Percentiles rank a stretch among this genome's conserved stretches.
Conservation (phyloP, 2,113 vertebrate species). For the Brachyhypopomus occidentalis region DNA sequence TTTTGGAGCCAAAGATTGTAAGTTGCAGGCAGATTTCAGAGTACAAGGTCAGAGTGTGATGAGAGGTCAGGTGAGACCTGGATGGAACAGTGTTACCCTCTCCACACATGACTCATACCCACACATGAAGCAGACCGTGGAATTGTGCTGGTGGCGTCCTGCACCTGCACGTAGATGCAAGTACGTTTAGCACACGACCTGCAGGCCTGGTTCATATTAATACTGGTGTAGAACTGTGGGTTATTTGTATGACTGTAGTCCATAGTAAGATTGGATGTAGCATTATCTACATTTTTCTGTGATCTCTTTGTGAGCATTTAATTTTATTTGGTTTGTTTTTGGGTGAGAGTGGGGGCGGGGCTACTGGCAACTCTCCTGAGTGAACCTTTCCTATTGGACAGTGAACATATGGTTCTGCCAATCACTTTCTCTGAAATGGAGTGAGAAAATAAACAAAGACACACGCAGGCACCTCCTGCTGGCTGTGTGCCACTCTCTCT, state of each 20-base stretch:
- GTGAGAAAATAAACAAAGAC: constrained; percentile 74
- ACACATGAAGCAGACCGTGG: too few relatives aligned
- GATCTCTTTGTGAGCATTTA: constrained; percentile 2
- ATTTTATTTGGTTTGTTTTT: not conserved
- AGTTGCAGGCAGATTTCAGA: too few relatives aligned
- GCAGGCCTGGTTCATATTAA: too few relatives aligned
- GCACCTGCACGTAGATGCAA: too few relatives aligned
- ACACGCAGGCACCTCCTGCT: constrained; percentile 67
- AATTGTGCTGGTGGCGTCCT: too few relatives aligned
- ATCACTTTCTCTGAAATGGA: constrained; percentile 60
- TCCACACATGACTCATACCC: too few relatives aligned
- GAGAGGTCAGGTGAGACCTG: too few relatives aligned
- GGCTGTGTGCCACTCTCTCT: constrained; percentile 64
- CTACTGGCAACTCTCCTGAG: constrained; percentile 60
- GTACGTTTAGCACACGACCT: too few relatives aligned
- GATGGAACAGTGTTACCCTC: too few relatives aligned
- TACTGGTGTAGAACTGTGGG: too few relatives aligned
- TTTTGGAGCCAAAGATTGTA: too few relatives aligned
- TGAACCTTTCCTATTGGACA: constrained; percentile 53
- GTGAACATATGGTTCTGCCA: constrained; percentile 55
- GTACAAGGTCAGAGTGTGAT: too few relatives aligned
- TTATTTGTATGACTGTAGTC: not conserved
- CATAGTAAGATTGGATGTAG: not conserved
- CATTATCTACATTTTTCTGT: constrained; percentile 3
- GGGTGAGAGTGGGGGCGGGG: constrained; percentile 22